Percentiles rank a stretch among this genome's conserved stretches.
These are phyloP conservation scores for Acanthornis magna DNA, from an alignment of 2,797 vertebrate species.

Conservation along the genomic window DNA sequence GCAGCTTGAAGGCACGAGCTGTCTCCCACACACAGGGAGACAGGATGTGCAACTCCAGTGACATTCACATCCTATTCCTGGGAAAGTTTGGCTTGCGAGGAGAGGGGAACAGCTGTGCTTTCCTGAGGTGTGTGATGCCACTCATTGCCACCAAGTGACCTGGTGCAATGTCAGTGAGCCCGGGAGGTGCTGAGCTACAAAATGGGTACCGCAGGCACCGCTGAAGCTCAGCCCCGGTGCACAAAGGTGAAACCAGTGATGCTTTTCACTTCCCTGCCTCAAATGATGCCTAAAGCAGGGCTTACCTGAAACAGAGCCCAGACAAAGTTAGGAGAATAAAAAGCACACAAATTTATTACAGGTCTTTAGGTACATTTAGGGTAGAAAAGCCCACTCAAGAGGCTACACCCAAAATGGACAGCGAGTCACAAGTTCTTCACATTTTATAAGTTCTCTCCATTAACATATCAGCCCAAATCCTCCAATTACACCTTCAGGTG, in stretches of 20 bases:
- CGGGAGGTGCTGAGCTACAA: background rate
- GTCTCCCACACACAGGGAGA: background rate
- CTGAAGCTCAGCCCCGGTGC: background rate
- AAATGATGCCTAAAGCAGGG: too few species aligned
- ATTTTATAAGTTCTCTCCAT: too few species aligned
- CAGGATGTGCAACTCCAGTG: background rate
- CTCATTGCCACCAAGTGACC: background rate
- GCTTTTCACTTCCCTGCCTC: background rate
- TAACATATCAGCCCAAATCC: too few species aligned
- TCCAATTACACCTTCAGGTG: too few species aligned
- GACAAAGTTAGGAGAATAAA: too few species aligned
- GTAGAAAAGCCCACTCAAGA: too few species aligned
- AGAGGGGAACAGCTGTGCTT: background rate
- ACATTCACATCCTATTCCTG: background rate
- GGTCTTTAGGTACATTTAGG: too few species aligned
- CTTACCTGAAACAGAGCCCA: too few species aligned
- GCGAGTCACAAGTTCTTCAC: too few species aligned
- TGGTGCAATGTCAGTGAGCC: background rate
- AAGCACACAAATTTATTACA: too few species aligned
- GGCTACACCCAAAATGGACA: too few species aligned
- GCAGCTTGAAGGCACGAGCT: background rate
- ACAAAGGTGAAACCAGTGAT: background rate
- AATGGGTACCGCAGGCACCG: fast-evolving
- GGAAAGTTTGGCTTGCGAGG: background rate
- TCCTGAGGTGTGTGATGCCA: background rate